Evolutionary conservation across 2,888 invertebrate species (phyloP), one percentile per base, ranked within the genome.

Genomic region (Gnatocerus cornutus): DNA sequence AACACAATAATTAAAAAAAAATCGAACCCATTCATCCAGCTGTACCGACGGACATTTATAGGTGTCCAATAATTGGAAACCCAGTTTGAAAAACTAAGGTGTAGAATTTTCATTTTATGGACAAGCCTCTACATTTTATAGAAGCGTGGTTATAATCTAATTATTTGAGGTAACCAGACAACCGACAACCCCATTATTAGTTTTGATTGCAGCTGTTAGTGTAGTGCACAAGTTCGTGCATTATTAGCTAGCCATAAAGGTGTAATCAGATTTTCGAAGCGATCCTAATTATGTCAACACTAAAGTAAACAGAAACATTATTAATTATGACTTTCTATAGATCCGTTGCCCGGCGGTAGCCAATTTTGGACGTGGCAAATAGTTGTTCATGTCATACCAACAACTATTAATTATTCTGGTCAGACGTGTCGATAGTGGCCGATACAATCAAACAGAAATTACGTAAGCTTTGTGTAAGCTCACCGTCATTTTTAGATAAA

Each of bases 241-340:
- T 53, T 53, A 53, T 63, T 63, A 62, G 50, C 41, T 43, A 53
- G 30, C 7, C 13, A 63, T 53, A 53, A 45, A 63, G 53, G 13
- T 29, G 6, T 63, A 63, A 63, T 53, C 63, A 53, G 63, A 52
- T 63, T 63, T 63, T 53, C 27, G 41, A 29, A 63, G 52, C 53
- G 43, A 12, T 63, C 7, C 43, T 63, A 63, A 63, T 63, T 53
- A 63, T 63, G 63, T 63, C 53, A 46, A 63, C 63, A 53, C 30
- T 43, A 27, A 45, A 41, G 63, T 53, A 63, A 63, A 41, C 52
- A 52, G 12, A 43, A 63, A 52, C 63, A 43, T 53, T 63, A 63
- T 63, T 63, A 63, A 63, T 63, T 63, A 41, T 45, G 14, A 53
- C 41, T 41, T 53, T 21, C 37, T 4, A 14, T 12, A 16, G 39